Conservation (phyloP, 2,888 invertebrate species). For the Elysia crispata region DNA sequence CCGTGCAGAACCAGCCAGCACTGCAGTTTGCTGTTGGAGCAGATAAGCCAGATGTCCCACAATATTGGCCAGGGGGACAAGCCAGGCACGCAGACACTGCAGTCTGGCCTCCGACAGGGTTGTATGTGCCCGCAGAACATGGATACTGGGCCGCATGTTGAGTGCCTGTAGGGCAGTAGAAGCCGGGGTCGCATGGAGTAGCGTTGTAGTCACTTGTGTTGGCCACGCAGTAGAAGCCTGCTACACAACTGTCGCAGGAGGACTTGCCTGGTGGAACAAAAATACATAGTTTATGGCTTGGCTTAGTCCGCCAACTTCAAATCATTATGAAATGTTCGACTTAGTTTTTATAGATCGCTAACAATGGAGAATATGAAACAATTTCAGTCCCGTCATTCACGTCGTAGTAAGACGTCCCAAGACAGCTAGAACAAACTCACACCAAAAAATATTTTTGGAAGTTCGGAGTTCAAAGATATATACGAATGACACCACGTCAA, state of each 20-base stretch:
- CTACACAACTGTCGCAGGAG: conserved; percentile 67
- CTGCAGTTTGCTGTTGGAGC: conserved; percentile 67
- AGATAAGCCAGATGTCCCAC: conserved; percentile 62
- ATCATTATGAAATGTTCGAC: no score
- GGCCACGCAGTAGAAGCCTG: conserved; percentile 69
- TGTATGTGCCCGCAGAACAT: conserved; percentile 71
- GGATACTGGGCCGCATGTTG: conserved; percentile 62
- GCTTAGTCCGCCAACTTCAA: no score
- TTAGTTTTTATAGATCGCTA: no score
- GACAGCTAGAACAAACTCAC: no score
- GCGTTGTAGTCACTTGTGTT: conserved; percentile 66
- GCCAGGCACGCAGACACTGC: conserved; percentile 66
- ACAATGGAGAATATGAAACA: no score
- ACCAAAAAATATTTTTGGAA: no score
- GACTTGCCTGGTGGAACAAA: conserved; percentile 60
- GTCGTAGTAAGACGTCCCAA: no score
- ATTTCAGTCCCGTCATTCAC: no score
- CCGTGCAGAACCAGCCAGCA: conserved; percentile 74
- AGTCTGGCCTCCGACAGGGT: conserved; percentile 63
- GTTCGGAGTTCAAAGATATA: no score
- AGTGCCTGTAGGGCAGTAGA: conserved; percentile 68
- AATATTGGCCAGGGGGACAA: conserved; percentile 72
- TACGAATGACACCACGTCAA: no score
- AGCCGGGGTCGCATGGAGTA: conserved; percentile 69
- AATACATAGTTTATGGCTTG: no score